These are phyloP conservation scores for Dicranocentrus wangi DNA, from an alignment of 2,888 invertebrate genomes.

Conservation along the genomic window DNA sequence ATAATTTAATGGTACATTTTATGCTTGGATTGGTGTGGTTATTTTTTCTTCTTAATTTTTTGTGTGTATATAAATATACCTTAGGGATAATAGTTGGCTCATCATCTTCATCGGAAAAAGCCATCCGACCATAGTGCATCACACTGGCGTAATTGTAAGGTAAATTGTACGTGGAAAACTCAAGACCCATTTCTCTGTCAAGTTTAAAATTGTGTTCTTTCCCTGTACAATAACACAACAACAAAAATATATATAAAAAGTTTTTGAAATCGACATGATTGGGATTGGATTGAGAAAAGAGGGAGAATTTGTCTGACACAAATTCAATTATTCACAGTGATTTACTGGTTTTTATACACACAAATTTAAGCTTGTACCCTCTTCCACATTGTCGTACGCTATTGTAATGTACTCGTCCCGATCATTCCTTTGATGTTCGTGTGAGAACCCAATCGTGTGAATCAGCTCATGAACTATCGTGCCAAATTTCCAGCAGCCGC, in stretches of 20 bases:
- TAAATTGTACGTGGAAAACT: constrained; percentile 59
- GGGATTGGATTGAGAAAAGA: not conserved
- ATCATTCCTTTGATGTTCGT: constrained; percentile 66
- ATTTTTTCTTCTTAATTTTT: not conserved
- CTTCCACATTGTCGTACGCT: constrained; percentile 57
- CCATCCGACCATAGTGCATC: constrained; percentile 65
- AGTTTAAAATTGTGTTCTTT: constrained; percentile 64
- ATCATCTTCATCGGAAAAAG: constrained; percentile 61
- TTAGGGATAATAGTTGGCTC: constrained; percentile 63
- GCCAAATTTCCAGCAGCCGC: constrained; percentile 64
- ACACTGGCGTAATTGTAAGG: constrained; percentile 67
- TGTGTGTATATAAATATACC: constrained; percentile 9
- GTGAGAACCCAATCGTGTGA: constrained; percentile 67
- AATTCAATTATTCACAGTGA: constrained; percentile 45
- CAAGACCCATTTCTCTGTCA: constrained; percentile 64
- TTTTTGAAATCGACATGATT: constrained; percentile 12
- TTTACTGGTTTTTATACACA: constrained; percentile 25
- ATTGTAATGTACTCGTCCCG: constrained; percentile 61
- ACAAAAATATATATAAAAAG: constrained; percentile 14
- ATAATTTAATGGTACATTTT: constrained; percentile 45
- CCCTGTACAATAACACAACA: constrained; percentile 29
- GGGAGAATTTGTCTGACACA: not conserved
- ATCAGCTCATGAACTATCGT: constrained; percentile 66
- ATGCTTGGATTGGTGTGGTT: constrained; percentile 21
- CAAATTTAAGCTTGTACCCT: constrained; percentile 31